phyloP scores from a whole-genome alignment of 2,113 vertebrate species.

The Nipponia nippon region DNA sequence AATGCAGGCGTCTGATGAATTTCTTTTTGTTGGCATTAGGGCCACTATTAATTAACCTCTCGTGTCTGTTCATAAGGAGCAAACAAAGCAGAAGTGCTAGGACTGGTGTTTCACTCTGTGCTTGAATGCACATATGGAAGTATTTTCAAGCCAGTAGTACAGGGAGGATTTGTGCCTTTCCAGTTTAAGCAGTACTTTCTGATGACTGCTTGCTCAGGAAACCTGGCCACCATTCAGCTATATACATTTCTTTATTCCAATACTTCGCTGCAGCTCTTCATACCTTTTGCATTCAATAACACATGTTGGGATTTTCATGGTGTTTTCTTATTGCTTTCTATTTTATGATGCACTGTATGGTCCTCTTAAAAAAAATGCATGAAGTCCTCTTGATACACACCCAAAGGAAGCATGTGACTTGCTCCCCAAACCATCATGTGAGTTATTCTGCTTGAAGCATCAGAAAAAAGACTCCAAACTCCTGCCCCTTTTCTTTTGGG shows the following conservation, averaged over 20 bases:
- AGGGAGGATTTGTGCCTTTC: background rate
- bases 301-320: background rate
- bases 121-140: background rate
- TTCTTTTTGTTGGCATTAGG: background rate
- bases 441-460: background rate
- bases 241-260: background rate
- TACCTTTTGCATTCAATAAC: background rate
- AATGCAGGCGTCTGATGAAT: background rate
- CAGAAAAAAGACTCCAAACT: background rate
- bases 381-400: fast-evolving
- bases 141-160: background rate
- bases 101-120: fast-evolving
- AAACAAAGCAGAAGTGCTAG: background rate
- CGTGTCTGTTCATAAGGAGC: background rate
- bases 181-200: background rate
- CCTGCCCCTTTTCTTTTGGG: background rate
- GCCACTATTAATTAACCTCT: background rate
- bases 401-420: background rate
- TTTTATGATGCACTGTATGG: background rate
- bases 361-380: background rate
- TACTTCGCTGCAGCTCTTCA: background rate
- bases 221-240: background rate
- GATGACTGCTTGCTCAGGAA: background rate
- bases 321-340: background rate
- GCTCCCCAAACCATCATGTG: background rate